These are phyloP conservation scores for Ceratosolen solmsi DNA, from an alignment of 1,140 invertebrate genomes.

Conservation along the genomic window DNA sequence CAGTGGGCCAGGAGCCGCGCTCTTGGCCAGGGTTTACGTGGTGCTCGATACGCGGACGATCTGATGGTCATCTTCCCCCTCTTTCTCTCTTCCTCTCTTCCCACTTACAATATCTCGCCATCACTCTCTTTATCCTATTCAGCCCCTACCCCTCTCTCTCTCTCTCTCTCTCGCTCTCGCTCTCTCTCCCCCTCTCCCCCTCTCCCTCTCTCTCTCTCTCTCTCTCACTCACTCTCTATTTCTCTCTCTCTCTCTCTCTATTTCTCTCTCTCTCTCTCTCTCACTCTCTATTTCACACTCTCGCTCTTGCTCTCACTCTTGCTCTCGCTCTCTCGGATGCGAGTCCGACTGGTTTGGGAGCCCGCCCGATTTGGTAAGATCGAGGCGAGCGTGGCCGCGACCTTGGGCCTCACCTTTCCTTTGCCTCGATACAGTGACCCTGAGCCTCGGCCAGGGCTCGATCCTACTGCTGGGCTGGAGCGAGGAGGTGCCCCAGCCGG, in stretches of 20 bases:
- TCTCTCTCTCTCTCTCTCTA: no score
- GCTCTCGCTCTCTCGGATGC: not conserved
- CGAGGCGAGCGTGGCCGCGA: constrained; percentile 8
- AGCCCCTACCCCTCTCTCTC: not conserved
- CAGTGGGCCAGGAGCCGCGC: not conserved
- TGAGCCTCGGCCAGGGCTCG: constrained; percentile 71
- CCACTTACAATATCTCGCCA: not conserved
- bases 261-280: no score
- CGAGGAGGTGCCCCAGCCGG: constrained; percentile 29
- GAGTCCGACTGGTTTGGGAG: not conserved
- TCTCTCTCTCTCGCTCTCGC: constrained; percentile 2
- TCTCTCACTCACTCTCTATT: no score
- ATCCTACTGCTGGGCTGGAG: constrained; percentile 64
- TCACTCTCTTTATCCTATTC: not conserved
- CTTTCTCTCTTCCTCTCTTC: not conserved
- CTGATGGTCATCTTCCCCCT: not conserved
- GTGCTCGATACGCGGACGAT: not conserved
- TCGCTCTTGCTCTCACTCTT: not conserved
- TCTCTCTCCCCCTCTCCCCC: not conserved
- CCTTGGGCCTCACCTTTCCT: constrained; percentile 10
- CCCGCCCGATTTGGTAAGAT: constrained; percentile 45
- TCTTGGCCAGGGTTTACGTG: not conserved
- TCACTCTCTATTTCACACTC: not conserved
- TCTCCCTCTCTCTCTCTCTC: not conserved
- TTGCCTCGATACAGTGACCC: constrained; percentile 63